These are phyloP conservation scores for Patiria pectinifera DNA, from an alignment of 53 echinoderm and acorn worm genomes.

Conservation along the genomic window DNA sequence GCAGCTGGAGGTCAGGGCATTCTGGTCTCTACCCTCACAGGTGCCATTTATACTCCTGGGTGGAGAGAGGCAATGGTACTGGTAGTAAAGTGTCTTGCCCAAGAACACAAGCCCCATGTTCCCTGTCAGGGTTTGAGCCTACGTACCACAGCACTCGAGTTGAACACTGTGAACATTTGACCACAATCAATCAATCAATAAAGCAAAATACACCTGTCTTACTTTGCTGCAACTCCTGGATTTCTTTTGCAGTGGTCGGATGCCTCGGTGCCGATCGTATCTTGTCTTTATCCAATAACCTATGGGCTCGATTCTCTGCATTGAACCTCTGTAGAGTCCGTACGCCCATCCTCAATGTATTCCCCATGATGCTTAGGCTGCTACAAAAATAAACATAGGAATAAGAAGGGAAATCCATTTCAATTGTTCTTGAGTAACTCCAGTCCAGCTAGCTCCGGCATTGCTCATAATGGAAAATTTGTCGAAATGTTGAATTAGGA, in stretches of 20 bases:
- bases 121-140: too few species aligned
- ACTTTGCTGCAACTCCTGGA: conserved; percentile 56
- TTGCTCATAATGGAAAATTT: too few species aligned
- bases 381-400: not conserved
- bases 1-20: too few species aligned
- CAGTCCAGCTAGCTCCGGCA: too few species aligned
- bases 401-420: not conserved
- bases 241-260: conserved; percentile 54
- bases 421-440: not conserved
- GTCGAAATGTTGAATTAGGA: too few species aligned
- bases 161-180: too few species aligned
- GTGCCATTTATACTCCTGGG: too few species aligned
- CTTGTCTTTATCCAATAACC: conserved; percentile 51
- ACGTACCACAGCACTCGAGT: too few species aligned
- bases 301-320: conserved; percentile 57
- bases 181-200: not conserved
- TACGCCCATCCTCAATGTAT: conserved; percentile 19
- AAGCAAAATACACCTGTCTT: not conserved
- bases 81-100: too few species aligned
- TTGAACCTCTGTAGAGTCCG: conserved; percentile 38
- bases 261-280: conserved; percentile 44
- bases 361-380: not conserved
- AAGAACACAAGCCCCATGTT: too few species aligned
- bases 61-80: too few species aligned
- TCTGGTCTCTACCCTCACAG: too few species aligned